phyloP scores from a whole-genome alignment of 2,113 vertebrate genomes.

The Chloebia gouldiae region DNA sequence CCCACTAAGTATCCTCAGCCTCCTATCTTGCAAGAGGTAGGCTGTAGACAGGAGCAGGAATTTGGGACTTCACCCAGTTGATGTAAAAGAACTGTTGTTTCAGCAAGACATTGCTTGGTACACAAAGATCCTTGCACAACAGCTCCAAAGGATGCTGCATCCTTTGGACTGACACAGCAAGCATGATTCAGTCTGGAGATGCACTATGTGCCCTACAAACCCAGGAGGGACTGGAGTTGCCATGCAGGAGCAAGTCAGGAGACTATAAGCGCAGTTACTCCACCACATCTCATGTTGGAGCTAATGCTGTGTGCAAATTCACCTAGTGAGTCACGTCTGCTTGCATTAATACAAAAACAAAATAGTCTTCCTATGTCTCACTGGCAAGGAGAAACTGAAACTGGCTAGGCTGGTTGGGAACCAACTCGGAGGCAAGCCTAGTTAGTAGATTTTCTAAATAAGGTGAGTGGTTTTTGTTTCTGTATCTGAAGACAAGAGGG shows the following conservation, averaged over 20 bases:
- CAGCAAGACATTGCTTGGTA: not conserved
- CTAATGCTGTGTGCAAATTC: not conserved
- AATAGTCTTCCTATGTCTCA: conserved; percentile 29
- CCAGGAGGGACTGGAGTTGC: not conserved
- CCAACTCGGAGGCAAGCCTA: not conserved
- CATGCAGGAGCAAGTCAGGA: not conserved
- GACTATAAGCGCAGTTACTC: not conserved
- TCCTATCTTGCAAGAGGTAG: not conserved
- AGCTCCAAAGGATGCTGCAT: not conserved
- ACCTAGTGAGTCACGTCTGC: not conserved
- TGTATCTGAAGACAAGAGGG: not conserved
- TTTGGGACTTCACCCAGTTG: not conserved
- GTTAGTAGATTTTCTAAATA: not conserved
- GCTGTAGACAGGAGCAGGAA: not conserved
- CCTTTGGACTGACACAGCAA: not conserved
- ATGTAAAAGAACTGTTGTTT: not conserved
- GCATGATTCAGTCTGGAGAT: not conserved
- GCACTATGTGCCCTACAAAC: not conserved
- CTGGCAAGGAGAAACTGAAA: conserved; percentile 7
- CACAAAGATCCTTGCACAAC: not conserved
- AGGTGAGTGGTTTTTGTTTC: not conserved
- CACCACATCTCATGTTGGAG: not conserved
- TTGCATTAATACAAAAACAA: not conserved
- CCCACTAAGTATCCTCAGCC: not conserved
- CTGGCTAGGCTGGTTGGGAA: conserved; percentile 42